Base-by-base conservation (phyloP, 2,797 vertebrate species). In the Macropus fuliginosus region DNA sequence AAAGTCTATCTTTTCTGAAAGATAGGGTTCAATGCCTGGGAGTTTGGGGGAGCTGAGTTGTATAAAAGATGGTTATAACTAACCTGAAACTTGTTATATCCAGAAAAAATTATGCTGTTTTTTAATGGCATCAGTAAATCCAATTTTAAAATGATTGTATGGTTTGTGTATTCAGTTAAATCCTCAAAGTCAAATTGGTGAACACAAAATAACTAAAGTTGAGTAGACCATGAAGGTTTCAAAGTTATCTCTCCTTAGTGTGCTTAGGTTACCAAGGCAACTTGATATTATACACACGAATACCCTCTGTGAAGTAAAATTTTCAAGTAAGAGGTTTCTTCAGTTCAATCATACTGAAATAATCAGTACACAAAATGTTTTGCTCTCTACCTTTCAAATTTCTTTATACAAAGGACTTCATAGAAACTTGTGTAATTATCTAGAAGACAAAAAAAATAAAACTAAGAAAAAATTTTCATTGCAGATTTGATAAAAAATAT, bases 391-490 rank as follows among this genome's bases (percentile, higher is more conserved):
- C 13, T 92, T 93, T 2, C 59, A 89, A 95, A 56, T 89, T 87
- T 90, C 95, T n/a, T 66, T 59, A 90, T 56, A 62, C 24, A 91
- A 95, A 95, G 14, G 54, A 46, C 29, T 92, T 95, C 91, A 94
- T 89, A 91, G 27, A 59, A 40, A 95, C 92, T 54, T 62, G 4
- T 56, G 29, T 92, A 95, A 96, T 97, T 95, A 93, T 91, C 34
- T 91, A 91, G 66, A 92, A 16, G 93, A 56, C 16, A 95, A 96
- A 95, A 92, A 93, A 96, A 94, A 96, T 96, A n/a, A 18, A 66
- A 66, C 16, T 94, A 97, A 97, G 96, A 91, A 40, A 96, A 95
- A 96, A 92, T 95, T 18, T 96, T 95, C 59, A 96, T 93, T 95
- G 55, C 95, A 21, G 2, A 46, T 81, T 24, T 81, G 1, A 24